A percentile compares a stretch with the other conserved stretches of the same genome.
These are phyloP conservation scores for Oikopleura dioica DNA, from an alignment of 23 tunicate genomes.

Conservation along the genomic window DNA sequence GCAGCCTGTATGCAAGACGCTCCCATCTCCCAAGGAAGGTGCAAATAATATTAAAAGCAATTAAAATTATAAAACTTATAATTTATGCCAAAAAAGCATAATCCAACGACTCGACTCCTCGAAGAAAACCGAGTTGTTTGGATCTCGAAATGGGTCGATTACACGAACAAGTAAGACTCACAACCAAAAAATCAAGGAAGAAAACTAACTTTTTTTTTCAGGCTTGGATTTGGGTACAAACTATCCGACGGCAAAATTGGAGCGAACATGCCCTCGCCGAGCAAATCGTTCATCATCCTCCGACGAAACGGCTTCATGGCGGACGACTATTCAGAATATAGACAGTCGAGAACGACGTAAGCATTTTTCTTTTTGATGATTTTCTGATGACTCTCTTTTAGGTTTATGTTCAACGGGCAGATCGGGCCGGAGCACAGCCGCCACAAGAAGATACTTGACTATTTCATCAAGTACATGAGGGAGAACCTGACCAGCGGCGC, in stretches of 20 bases:
- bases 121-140: slow-evolving; percentile 16
- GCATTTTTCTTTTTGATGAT: background rate
- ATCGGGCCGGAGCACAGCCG: background rate
- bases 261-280: slow-evolving; percentile 13
- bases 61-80: too few species aligned
- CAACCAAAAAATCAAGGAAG: background rate
- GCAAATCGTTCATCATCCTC: background rate
- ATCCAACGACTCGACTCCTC: too few species aligned
- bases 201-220: background rate
- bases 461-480: background rate
- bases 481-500: background rate
- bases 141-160: slow-evolving; percentile 96
- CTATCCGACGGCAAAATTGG: slow-evolving; percentile 58
- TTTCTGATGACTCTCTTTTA: background rate
- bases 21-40: too few species aligned
- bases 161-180: slow-evolving; percentile 41
- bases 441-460: background rate
- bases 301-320: background rate
- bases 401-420: background rate
- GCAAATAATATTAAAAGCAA: too few species aligned
- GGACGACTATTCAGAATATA: background rate
- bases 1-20: too few species aligned
- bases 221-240: slow-evolving; percentile 69
- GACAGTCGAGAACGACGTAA: background rate
- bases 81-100: too few species aligned